Percentiles rank a stretch among this genome's conserved stretches.
Evolutionary conservation across 2,797 vertebrate genomes (phyloP).

Genomic region (Macrochelys suwanniensis): DNA sequence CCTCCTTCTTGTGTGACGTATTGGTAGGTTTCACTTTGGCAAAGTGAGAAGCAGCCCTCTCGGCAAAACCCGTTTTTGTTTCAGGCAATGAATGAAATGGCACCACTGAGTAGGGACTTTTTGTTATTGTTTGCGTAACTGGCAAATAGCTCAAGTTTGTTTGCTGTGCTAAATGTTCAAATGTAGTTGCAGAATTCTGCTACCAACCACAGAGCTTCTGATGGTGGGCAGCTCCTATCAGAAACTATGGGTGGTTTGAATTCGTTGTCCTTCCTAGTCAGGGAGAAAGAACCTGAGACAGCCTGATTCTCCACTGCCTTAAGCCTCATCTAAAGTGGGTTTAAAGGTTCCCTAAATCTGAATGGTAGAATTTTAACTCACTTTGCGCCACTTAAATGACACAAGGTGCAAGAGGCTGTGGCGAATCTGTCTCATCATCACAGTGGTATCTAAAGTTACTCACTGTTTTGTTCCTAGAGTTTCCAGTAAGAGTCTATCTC

Average conservation of each 20-base stretch:
- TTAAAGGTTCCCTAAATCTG: neutral
- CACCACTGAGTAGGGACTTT: neutral
- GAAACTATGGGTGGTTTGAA: neutral
- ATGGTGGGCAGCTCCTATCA: neutral
- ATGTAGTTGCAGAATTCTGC: neutral
- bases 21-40: neutral
- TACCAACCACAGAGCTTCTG: neutral
- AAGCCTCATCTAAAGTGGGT: neutral
- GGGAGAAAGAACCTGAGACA: neutral
- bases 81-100: neutral
- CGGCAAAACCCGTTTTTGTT: neutral
- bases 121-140: neutral
- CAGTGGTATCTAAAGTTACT: neutral
- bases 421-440: neutral
- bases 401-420: neutral
- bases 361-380: neutral
- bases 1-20: neutral
- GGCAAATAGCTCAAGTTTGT: neutral
- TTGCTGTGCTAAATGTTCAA: neutral
- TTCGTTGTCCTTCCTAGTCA: neutral
- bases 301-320: neutral
- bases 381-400: neutral
- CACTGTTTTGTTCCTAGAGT: neutral
- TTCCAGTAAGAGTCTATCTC: neutral
- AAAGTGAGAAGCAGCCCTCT: neutral